Percentiles rank a stretch among this genome's conserved stretches.
phyloP scores from a whole-genome alignment of 1,140 invertebrate species.

The Diploscapter pachys region DNA sequence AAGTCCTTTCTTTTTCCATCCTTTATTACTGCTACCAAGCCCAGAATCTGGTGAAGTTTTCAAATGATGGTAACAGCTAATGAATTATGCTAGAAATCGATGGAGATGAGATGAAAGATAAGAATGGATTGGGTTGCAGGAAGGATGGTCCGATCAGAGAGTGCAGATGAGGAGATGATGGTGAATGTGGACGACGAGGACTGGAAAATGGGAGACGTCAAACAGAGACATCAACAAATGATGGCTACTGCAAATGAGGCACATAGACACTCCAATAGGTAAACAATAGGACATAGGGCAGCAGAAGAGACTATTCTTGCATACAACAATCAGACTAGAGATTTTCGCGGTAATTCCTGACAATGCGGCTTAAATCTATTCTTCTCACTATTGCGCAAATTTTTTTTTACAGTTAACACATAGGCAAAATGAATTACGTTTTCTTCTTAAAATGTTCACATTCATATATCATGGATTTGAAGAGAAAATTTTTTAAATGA shows the following conservation, averaged over 20 bases:
- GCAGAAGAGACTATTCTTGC: neutral
- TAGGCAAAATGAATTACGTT: neutral
- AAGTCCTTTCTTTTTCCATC: too few species aligned
- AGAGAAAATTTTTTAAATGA: too few species aligned
- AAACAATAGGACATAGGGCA: neutral
- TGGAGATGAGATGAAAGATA: constrained; percentile 2
- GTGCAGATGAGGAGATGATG: constrained; percentile 13
- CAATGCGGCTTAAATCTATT: neutral
- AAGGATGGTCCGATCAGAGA: constrained; percentile 14
- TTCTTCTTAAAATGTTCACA: too few species aligned
- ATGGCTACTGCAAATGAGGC: neutral
- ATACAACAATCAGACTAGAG: neutral
- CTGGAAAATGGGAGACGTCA: neutral
- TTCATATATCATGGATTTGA: too few species aligned
- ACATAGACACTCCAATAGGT: neutral
- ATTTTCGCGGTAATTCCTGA: neutral
- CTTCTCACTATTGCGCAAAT: neutral
- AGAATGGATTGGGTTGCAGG: neutral
- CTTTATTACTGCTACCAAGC: too few species aligned
- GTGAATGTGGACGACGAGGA: constrained; percentile 11
- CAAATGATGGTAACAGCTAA: too few species aligned
- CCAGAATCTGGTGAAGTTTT: too few species aligned
- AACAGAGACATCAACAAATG: neutral
- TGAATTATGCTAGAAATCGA: neutral
- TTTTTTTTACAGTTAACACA: neutral